Percentiles rank a stretch among this genome's conserved stretches.
Conservation (phyloP, 1,140 invertebrate species). For the Metaphire vulgaris region DNA sequence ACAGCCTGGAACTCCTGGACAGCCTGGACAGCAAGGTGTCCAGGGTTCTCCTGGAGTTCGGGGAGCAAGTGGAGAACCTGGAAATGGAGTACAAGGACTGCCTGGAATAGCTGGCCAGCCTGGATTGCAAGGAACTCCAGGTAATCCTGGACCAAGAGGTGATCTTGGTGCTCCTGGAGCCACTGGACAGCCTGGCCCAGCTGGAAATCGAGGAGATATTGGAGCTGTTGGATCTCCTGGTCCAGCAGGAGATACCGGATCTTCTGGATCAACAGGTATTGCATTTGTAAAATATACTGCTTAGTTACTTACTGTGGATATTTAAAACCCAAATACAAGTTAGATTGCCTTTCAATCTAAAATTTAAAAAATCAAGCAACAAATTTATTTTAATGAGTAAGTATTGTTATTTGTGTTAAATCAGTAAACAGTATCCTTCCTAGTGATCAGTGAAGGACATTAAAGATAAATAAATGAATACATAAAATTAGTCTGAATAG, state of each 20-base stretch:
- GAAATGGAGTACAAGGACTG: neutral
- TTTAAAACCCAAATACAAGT: too few species aligned
- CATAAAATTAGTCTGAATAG: too few species aligned
- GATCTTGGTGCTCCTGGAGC: conserved; percentile 1
- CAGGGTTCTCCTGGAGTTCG: neutral
- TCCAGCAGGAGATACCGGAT: conserved; percentile 64
- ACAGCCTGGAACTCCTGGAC: conserved; percentile 13
- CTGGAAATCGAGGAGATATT: conserved; percentile 1
- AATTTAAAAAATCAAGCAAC: too few species aligned
- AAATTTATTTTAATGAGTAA: too few species aligned
- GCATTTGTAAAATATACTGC: too few species aligned
- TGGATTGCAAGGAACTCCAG: neutral
- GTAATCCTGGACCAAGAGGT: conserved; percentile 13
- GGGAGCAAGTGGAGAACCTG: neutral
- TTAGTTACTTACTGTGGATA: too few species aligned
- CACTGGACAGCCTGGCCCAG: neutral
- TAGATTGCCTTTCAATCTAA: too few species aligned
- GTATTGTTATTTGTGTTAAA: too few species aligned
- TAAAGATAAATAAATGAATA: too few species aligned
- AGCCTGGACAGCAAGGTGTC: neutral
- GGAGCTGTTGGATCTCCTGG: conserved; percentile 10
- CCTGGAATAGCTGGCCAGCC: neutral
- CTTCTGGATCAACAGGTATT: conserved; percentile 39
- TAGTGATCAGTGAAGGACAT: too few species aligned
- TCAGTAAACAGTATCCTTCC: too few species aligned